A percentile compares a stretch with the other conserved stretches of the same genome.
Evolutionary conservation across 2,113 vertebrate species (phyloP).

Genomic region (Euleptes europaea): DNA sequence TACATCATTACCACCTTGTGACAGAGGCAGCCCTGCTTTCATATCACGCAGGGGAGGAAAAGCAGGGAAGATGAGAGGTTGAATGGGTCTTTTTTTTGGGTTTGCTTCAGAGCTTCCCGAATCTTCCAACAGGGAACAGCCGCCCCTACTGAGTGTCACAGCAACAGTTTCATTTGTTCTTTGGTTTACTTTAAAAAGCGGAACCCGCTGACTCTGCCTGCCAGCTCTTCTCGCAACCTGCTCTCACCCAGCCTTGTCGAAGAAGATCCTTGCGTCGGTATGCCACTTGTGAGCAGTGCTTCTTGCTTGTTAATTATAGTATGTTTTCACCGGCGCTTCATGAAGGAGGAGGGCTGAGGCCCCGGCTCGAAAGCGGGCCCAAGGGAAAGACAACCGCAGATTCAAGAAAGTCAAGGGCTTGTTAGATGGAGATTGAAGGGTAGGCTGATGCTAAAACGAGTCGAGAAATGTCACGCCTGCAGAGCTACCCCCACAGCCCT

Average conservation of each 20-base stretch:
- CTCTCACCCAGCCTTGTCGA: background rate
- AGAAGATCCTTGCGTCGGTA: background rate
- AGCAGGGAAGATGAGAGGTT: background rate
- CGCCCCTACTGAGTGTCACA: background rate
- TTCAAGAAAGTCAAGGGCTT: background rate
- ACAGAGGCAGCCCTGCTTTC: too few relatives aligned
- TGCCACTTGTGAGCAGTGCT: background rate
- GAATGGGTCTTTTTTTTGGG: background rate
- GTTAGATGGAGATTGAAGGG: background rate
- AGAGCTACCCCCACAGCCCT: conserved; percentile 2
- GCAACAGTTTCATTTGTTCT: background rate
- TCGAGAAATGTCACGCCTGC: background rate
- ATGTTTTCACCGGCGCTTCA: background rate
- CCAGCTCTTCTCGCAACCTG: background rate
- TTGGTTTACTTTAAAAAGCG: background rate
- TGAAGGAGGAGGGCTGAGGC: fast-evolving
- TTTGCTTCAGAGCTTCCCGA: background rate
- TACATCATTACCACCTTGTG: too few relatives aligned
- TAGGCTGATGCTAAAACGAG: background rate
- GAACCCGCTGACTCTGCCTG: background rate
- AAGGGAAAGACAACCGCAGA: background rate
- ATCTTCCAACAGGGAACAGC: background rate
- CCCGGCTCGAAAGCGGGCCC: background rate
- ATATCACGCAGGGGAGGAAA: background rate
- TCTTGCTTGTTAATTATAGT: conserved; percentile 2